A percentile compares a stretch with the other conserved stretches of the same genome.
phyloP scores from a whole-genome alignment of 2,888 invertebrate species.

The Netelia inedita region DNA sequence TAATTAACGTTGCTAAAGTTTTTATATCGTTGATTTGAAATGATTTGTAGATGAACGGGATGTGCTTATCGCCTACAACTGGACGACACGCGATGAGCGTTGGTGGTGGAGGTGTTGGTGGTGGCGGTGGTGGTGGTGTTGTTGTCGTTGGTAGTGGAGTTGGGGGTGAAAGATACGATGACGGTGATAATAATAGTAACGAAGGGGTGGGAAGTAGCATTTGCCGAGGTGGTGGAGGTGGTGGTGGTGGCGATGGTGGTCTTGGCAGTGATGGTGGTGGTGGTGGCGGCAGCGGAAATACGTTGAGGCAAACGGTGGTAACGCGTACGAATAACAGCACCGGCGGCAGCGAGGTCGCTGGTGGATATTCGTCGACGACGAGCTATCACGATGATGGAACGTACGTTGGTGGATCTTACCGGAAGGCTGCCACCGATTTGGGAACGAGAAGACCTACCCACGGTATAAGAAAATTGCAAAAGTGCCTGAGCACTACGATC shows the following conservation, averaged over 20 bases:
- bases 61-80: conserved; percentile 89
- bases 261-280: not conserved
- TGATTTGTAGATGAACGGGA: conserved; percentile 91
- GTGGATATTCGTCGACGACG: conserved; percentile 45
- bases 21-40: conserved; percentile 70
- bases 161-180: conserved; percentile 74
- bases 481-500: conserved; percentile 94
- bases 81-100: conserved; percentile 82
- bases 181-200: conserved; percentile 75
- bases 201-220: conserved; percentile 69
- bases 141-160: conserved; percentile 70
- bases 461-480: conserved; percentile 97
- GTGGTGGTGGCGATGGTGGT: conserved; percentile 59
- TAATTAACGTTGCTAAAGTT: not conserved
- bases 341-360: conserved; percentile 73
- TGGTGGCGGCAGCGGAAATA: not conserved
- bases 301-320: not conserved
- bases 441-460: conserved; percentile 94
- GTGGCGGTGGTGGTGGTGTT: conserved; percentile 66
- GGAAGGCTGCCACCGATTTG: conserved; percentile 77
- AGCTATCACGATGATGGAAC: conserved; percentile 67
- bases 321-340: not conserved
- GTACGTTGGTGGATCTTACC: conserved; percentile 72
- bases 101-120: conserved; percentile 72
- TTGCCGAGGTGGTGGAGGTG: conserved; percentile 52